A percentile compares a stretch with the other conserved stretches of the same genome.
Conservation (phyloP, 2,797 vertebrate genomes). For the Petrocephalus sullivani region DNA sequence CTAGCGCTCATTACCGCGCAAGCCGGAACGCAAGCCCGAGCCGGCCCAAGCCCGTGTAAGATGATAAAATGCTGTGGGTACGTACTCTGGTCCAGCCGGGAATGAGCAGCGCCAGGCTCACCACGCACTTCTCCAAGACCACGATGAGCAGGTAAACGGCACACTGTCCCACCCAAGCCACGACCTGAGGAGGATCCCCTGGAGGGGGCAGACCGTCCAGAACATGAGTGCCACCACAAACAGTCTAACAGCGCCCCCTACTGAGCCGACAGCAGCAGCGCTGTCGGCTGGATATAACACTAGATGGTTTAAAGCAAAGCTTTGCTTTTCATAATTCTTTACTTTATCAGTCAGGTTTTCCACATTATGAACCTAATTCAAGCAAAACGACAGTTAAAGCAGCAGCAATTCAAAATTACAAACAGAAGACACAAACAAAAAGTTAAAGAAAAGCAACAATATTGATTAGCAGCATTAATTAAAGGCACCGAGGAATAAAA, state of each 20-base stretch:
- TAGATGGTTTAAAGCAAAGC: not conserved
- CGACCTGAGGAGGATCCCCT: slow-evolving; percentile 67
- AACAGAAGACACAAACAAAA: not conserved
- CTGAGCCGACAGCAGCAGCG: not conserved
- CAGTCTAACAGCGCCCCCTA: not conserved
- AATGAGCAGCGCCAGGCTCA: slow-evolving; percentile 63
- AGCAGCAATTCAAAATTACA: not conserved
- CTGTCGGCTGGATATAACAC: not conserved
- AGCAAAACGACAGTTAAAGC: not conserved
- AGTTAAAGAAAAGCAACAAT: not conserved
- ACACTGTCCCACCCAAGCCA: slow-evolving; percentile 68
- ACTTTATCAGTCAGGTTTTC: not conserved
- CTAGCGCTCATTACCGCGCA: too few species aligned
- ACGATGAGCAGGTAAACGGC: slow-evolving; percentile 70
- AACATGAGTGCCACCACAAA: not conserved
- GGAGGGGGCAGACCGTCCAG: not conserved
- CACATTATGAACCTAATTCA: not conserved
- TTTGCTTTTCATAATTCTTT: not conserved
- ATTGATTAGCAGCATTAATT: not conserved
- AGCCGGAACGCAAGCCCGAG: too few species aligned
- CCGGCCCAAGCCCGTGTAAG: too few species aligned
- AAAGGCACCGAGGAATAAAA: too few species aligned
- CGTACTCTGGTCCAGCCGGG: slow-evolving; percentile 69
- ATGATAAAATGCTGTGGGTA: too few species aligned
- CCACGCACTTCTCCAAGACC: slow-evolving; percentile 66